Evolutionary conservation across 2,113 vertebrate genomes (phyloP).

Genomic region (Ptyas mucosa): DNA sequence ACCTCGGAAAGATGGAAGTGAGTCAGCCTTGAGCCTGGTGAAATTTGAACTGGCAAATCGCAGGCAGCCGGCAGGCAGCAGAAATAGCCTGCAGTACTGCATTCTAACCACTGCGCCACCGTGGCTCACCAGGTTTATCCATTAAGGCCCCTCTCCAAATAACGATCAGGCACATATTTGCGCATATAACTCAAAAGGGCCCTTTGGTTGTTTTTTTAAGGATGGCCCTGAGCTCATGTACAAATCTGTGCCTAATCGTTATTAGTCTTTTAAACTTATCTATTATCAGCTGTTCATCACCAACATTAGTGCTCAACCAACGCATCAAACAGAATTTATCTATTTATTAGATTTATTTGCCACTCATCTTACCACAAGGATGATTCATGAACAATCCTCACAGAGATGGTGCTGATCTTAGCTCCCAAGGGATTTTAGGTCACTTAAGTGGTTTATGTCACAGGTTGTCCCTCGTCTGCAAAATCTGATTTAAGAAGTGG

Average conservation of each 20-base stretch:
- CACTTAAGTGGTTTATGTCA: too few relatives aligned
- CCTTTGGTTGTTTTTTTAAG: background rate
- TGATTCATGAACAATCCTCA: background rate
- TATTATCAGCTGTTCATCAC: background rate
- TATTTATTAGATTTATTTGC: too few relatives aligned
- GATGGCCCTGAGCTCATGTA: background rate
- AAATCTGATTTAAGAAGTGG: background rate
- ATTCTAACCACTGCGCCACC: too few relatives aligned
- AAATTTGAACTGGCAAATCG: too few relatives aligned
- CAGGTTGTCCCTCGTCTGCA: background rate
- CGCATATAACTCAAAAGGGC: too few relatives aligned
- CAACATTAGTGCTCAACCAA: background rate
- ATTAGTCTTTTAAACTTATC: background rate
- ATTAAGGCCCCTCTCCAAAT: background rate
- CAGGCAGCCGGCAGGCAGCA: too few relatives aligned
- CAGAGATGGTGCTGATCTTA: background rate
- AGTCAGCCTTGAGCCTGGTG: too few relatives aligned
- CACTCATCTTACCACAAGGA: background rate
- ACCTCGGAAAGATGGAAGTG: too few relatives aligned
- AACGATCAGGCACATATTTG: too few relatives aligned
- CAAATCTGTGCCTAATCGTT: background rate
- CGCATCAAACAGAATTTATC: background rate
- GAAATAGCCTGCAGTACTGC: too few relatives aligned
- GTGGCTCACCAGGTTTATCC: background rate
- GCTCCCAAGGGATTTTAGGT: background rate